Conservation (phyloP, 2,888 invertebrate species). For the Netelia inedita region DNA sequence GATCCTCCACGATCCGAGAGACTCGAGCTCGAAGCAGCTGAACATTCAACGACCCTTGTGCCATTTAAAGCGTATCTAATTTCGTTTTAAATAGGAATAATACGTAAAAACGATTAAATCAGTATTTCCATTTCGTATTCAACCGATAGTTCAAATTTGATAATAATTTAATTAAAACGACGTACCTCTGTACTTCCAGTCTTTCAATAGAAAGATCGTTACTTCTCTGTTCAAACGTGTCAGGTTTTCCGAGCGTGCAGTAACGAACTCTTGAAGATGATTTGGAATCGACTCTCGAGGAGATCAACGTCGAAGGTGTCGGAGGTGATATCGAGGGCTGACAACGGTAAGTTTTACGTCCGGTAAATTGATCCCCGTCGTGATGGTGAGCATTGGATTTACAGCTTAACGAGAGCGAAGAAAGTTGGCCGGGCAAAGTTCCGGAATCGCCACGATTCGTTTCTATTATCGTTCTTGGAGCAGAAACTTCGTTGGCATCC, state of each 20-base stretch:
- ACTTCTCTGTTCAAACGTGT: conserved; percentile 62
- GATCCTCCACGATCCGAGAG: conserved; percentile 66
- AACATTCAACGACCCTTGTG: conserved; percentile 74
- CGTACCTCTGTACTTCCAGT: conserved; percentile 72
- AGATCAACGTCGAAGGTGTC: conserved; percentile 62
- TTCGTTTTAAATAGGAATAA: not conserved
- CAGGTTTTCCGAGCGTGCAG: conserved; percentile 61
- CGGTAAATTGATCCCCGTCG: conserved; percentile 61
- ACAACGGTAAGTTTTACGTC: conserved; percentile 76
- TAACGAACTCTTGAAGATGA: conserved; percentile 61
- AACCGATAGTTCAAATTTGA: too few relatives aligned
- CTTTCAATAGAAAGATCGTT: conserved; percentile 54
- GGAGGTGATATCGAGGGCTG: conserved; percentile 70
- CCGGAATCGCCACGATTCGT: conserved; percentile 78
- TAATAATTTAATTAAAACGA: not conserved
- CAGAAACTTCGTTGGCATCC: conserved; percentile 74
- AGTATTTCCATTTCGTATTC: too few relatives aligned
- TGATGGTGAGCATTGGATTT: conserved; percentile 49
- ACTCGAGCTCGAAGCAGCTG: conserved; percentile 72
- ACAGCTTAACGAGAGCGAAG: conserved; percentile 74
- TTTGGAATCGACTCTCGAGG: conserved; percentile 67
- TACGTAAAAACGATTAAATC: not conserved
- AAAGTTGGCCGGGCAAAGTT: conserved; percentile 67
- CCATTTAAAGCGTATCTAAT: conserved; percentile 74
- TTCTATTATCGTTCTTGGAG: conserved; percentile 66